Evolutionary conservation across 2,797 vertebrate species (phyloP), one percentile per base, ranked within the genome.

Genomic region (Myotis planiceps): DNA sequence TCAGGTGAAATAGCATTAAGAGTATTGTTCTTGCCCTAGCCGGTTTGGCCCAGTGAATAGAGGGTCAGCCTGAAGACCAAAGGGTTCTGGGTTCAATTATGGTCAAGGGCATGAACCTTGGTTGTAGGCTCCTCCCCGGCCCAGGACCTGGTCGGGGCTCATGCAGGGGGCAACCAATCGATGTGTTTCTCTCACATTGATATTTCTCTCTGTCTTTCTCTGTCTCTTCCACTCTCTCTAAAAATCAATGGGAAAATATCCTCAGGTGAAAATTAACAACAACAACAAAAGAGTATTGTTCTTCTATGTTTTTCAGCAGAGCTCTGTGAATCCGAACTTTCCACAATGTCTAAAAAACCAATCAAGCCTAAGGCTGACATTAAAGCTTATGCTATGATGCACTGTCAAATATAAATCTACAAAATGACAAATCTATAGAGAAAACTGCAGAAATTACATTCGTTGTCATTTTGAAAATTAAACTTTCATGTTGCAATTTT

Each of bases 391-490:
- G 23, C 58, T 66, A 78, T 1, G 34, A 81, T 60, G 21, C 8
- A 47, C 42, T 88, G 75, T 94, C 89, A 92, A 89, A 92, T 53
- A 47, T 12, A 78, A 88, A 94, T 88, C 60, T 66, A 34, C 42
- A 87, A 88, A 95, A 89, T 88, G 68, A 88, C 37, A 96, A 89
- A 95, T 66, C 72, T 66, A 84, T 3, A 65, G 13, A 86, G 53
- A 82, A 96, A 96, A 95, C 91, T 76, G 87, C 32, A 91, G 74
- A 94, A 96, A 96, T 93, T 75, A 82, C 39, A 85, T 34, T 72
- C 29, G 3, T 4, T 80, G 34, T 74, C 76, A 96, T 93, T 96
- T 89, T 78, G 34, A 81, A 95, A 93, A 90, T 14, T 79, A 78
- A 94, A 92, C 80, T 89, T 93, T 95, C 88, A 86, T 65, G 32